Conservation (phyloP, 1,140 invertebrate genomes). For the Drosophila nigrodunni region DNA sequence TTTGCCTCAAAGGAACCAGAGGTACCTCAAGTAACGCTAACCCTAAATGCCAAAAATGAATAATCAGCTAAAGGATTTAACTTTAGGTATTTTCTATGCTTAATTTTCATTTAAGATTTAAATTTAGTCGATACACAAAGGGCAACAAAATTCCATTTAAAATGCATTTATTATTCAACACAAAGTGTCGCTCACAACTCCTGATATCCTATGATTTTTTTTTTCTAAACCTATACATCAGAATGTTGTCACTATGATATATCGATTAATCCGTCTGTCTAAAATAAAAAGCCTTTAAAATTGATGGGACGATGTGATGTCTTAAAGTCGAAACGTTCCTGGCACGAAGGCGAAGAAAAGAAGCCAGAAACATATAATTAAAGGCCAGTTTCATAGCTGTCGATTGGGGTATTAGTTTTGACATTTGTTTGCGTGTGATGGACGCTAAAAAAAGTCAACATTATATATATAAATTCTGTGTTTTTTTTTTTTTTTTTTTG, state of each 20-base stretch:
- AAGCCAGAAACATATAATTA: constrained; percentile 26
- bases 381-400: constrained; percentile 23
- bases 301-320: background rate
- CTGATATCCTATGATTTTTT: no score
- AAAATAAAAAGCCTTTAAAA: background rate
- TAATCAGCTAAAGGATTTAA: no score
- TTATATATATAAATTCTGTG: background rate
- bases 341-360: background rate
- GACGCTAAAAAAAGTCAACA: constrained; percentile 31
- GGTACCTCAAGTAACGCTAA: no score
- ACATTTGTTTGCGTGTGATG: constrained; percentile 47
- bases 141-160: background rate
- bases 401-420: constrained; percentile 43
- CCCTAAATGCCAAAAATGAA: no score
- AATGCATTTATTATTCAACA: background rate
- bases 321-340: constrained; percentile 4
- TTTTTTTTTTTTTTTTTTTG: background rate
- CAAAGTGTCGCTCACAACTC: no score
- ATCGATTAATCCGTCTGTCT: constrained; percentile 5
- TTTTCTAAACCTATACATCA: no score
- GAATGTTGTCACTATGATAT: background rate
- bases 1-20: no score
- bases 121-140: background rate
- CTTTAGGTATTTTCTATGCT: no score
- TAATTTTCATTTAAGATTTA: no score